A percentile compares a stretch with the other conserved stretches of the same genome.
These are phyloP conservation scores for Lasius fuliginosus DNA, from an alignment of 2,888 invertebrate genomes.

Conservation along the genomic window DNA sequence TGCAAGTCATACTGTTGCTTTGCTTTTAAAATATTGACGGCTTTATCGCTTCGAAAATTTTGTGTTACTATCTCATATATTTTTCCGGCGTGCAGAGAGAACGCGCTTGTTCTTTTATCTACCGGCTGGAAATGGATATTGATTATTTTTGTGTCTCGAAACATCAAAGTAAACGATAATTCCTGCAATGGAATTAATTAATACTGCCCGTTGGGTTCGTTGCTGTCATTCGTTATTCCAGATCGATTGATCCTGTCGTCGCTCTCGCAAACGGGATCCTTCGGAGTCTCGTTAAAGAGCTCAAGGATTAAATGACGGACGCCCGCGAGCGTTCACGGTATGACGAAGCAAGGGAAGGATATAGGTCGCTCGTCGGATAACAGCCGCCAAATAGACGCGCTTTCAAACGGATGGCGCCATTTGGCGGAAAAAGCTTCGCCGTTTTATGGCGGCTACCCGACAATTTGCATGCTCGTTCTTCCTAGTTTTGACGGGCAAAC, in stretches of 20 bases:
- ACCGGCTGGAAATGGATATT: background rate
- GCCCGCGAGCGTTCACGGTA: background rate
- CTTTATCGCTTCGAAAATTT: background rate
- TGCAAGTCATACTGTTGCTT: background rate
- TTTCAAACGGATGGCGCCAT: slow-evolving; percentile 53
- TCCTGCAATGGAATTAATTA: background rate
- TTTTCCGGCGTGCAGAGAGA: background rate
- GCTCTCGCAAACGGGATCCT: background rate
- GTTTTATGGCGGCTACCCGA: slow-evolving; percentile 42
- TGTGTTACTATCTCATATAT: background rate
- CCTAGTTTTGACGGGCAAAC: slow-evolving; percentile 53
- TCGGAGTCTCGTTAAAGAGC: slow-evolving; percentile 26
- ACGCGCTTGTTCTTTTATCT: background rate
- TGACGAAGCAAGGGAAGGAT: slow-evolving; percentile 36
- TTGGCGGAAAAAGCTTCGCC: slow-evolving; percentile 52
- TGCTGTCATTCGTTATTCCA: background rate
- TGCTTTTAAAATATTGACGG: background rate
- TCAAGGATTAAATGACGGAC: slow-evolving; percentile 54
- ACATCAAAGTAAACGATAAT: background rate
- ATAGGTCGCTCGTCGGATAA: slow-evolving; percentile 33
- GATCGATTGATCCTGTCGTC: background rate
- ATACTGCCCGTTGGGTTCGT: background rate
- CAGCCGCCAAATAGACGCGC: slow-evolving; percentile 51
- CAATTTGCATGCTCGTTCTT: slow-evolving; percentile 57
- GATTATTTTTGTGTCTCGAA: background rate